These are phyloP conservation scores for Pristionchus exspectatus DNA, from an alignment of 2,888 invertebrate genomes.

Conservation along the genomic window DNA sequence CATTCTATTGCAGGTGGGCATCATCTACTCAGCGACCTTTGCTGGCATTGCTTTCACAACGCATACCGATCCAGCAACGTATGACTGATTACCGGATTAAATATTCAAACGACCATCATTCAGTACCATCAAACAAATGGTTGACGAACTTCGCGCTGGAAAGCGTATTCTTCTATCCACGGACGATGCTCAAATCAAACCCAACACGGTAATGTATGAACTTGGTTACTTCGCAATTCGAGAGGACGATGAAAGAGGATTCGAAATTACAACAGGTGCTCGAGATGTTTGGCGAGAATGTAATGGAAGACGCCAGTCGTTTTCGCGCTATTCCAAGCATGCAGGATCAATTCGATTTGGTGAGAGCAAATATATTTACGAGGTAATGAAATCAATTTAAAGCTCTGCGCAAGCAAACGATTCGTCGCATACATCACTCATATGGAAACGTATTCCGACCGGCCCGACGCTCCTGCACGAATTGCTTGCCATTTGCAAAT, in stretches of 20 bases:
- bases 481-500: not conserved
- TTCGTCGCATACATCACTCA: not conserved
- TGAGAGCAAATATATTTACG: not conserved
- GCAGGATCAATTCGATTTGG: conserved; percentile 5
- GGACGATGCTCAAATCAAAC: not conserved
- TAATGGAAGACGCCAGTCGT: not conserved
- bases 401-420: not conserved
- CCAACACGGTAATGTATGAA: not conserved
- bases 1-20: not conserved
- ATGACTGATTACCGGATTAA: too few relatives aligned
- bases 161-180: not conserved
- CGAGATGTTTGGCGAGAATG: not conserved
- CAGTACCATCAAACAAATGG: not conserved
- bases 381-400: not conserved
- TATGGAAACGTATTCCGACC: not conserved
- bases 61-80: not conserved
- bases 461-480: not conserved
- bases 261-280: not conserved
- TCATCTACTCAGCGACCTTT: not conserved
- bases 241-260: too few relatives aligned
- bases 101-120: too few relatives aligned
- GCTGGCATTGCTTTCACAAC: conserved; percentile 2
- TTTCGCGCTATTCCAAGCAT: not conserved
- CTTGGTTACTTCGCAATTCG: not conserved
- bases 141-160: not conserved